These are phyloP conservation scores for Mya arenaria DNA, from an alignment of 1,140 invertebrate species.

Conservation along the genomic window DNA sequence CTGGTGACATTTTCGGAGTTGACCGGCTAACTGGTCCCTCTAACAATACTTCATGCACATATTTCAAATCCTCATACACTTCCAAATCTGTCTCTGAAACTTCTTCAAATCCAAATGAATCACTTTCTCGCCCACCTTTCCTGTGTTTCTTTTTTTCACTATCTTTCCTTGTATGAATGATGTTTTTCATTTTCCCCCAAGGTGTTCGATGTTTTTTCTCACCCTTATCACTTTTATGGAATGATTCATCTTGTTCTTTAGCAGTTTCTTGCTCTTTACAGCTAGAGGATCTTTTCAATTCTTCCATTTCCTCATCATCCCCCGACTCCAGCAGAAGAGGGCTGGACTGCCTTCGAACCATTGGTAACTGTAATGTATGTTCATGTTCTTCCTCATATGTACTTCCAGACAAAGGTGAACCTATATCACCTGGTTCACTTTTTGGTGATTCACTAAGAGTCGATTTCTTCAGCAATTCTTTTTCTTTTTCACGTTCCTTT, in stretches of 20 bases:
- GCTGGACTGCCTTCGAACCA: slow-evolving; percentile 73
- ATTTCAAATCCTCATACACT: slow-evolving; percentile 54
- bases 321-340: slow-evolving; percentile 65
- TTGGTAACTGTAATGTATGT: slow-evolving; percentile 63
- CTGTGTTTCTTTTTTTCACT: slow-evolving; percentile 83
- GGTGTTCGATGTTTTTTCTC: slow-evolving; percentile 82
- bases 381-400: slow-evolving; percentile 42
- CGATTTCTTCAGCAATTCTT: slow-evolving; percentile 62
- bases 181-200: slow-evolving; percentile 88
- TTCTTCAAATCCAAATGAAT: slow-evolving; percentile 64
- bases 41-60: slow-evolving; percentile 49
- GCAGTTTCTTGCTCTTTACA: slow-evolving; percentile 63
- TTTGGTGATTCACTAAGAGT: slow-evolving; percentile 52
- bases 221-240: slow-evolving; percentile 51
- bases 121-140: slow-evolving; percentile 56
- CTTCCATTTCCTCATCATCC: slow-evolving; percentile 54
- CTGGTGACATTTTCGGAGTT: slow-evolving; percentile 75
- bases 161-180: slow-evolving; percentile 86
- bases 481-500: slow-evolving; percentile 65
- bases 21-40: slow-evolving; percentile 74
- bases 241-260: slow-evolving; percentile 35
- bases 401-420: slow-evolving; percentile 24
- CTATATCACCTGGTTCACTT: slow-evolving; percentile 31
- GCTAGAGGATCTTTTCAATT: slow-evolving; percentile 70
- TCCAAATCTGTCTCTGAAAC: slow-evolving; percentile 69